Evolutionary conservation across 1,140 invertebrate genomes (phyloP).

Genomic region (Ips typographus): DNA sequence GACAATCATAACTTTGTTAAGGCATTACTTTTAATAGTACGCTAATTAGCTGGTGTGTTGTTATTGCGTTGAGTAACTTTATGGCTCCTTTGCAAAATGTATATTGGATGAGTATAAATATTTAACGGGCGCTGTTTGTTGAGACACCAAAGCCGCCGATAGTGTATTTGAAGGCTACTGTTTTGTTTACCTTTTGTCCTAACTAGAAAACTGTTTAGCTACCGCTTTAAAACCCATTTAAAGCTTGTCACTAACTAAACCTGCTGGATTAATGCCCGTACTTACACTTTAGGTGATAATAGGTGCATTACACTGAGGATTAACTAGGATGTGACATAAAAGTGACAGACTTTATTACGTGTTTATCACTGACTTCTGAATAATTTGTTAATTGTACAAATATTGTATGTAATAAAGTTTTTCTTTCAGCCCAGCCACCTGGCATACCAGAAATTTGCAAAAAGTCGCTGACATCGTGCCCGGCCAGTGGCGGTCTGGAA

Average conservation of each 20-base stretch:
- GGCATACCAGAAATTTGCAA: constrained; percentile 95
- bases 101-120: constrained; percentile 3
- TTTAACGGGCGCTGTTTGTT: constrained; percentile 1
- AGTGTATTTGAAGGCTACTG: neutral
- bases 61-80: neutral
- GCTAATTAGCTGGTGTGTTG: neutral
- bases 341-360: too few species aligned
- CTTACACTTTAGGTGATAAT: too few species aligned
- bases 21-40: constrained; percentile 5
- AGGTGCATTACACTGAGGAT: too few species aligned
- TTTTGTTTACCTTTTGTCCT: neutral
- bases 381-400: too few species aligned
- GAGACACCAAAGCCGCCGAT: neutral
- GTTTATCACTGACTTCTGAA: too few species aligned
- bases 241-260: too few species aligned
- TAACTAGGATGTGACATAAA: too few species aligned
- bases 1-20: constrained; percentile 2
- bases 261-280: too few species aligned
- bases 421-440: constrained; percentile 83
- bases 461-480: constrained; percentile 80
- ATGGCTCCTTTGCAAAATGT: neutral
- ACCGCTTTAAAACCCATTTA: too few species aligned
- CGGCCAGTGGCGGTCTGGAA: constrained; percentile 81
- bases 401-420: neutral
- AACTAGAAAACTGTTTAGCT: too few species aligned